Base-by-base conservation (phyloP, 1,140 invertebrate species). In the Lutraria rhynchaena region DNA sequence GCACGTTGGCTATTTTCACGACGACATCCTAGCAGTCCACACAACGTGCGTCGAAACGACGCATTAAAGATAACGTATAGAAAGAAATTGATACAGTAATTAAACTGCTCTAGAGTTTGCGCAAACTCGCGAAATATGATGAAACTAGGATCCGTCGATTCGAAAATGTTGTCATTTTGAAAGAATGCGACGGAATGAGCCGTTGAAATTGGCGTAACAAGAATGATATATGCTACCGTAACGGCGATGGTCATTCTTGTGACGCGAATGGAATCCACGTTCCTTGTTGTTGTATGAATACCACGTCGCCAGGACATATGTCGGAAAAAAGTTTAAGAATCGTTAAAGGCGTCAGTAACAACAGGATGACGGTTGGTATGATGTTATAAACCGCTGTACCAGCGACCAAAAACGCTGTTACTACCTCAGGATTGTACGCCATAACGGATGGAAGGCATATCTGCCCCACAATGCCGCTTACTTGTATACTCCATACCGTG, bases 21-120 rank as follows among this genome's bases (percentile, higher is more conserved):
- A n/a, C n/a, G 24, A 44, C 44, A 70, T 33, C 51, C 24, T 19
- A 53, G 31, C 4, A 70, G 1, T 5, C 29, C 24, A 29, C 24
- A 70, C 11, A 51, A 31, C 1, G 44, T 37, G 13, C n/a, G 24
- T n/a, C 53, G 9, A 22, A 74, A 74, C 9, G 70, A 37, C 24
- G 53, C 51, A 35, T 74, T 74, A 58, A 29, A 60, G 3, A 44
- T 24, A 7, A 83, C 53, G 46, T 87, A 87, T 22, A 87, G 71
- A 13, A 84, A 83, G 58, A 87, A 87, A 51, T 87, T 87, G 35
- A 87, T 77, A 22, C 76, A 61, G 55, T 86, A 86, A 55, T 87
- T 87, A 2, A 85, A 37, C 31, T 82, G 85, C 27, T 86, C 86
- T 11, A 84, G 27, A 1, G 83, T 60, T 35, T 81, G 75, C n/a